These are phyloP conservation scores for Hycleus phaleratus DNA, from an alignment of 1,140 invertebrate genomes.

Conservation along the genomic window DNA sequence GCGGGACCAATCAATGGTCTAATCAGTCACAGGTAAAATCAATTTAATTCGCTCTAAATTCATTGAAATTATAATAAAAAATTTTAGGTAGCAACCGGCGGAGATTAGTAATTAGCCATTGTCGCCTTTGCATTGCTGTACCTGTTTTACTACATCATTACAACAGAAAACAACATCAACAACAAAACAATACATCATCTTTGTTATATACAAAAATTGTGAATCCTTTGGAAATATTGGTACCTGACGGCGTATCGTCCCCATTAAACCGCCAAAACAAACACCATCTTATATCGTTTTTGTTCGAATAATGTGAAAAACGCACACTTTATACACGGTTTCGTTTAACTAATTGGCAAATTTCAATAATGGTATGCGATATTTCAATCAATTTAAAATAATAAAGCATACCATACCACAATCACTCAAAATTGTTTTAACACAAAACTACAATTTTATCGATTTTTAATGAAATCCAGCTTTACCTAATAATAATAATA, in stretches of 20 bases:
- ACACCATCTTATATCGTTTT: not conserved
- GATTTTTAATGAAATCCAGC: no score
- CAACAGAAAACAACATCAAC: slow-evolving; percentile 18
- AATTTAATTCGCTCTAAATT: not conserved
- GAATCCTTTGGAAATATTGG: slow-evolving; percentile 18
- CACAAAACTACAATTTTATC: no score
- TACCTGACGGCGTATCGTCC: slow-evolving; percentile 32
- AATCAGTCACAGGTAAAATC: slow-evolving; percentile 41
- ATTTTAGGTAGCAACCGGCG: slow-evolving; percentile 35
- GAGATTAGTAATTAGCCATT: slow-evolving; percentile 36
- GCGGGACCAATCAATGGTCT: slow-evolving; percentile 39
- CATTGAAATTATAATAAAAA: not conserved
- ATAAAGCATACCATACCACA: not conserved
- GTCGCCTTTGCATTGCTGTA: slow-evolving; percentile 40
- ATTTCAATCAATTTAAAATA: not conserved
- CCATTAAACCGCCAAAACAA: slow-evolving; percentile 2
- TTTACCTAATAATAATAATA: no score
- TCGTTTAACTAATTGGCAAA: not conserved
- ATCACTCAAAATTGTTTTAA: no score
- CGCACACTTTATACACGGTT: not conserved
- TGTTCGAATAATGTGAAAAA: not conserved
- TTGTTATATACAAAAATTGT: slow-evolving; percentile 1
- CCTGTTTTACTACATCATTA: slow-evolving; percentile 28
- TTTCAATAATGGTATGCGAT: not conserved
- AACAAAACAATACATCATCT: slow-evolving; percentile 9